A percentile compares a stretch with the other conserved stretches of the same genome.
phyloP scores from a whole-genome alignment of 92 coral and sea anemone genomes.

The Porites rus region DNA sequence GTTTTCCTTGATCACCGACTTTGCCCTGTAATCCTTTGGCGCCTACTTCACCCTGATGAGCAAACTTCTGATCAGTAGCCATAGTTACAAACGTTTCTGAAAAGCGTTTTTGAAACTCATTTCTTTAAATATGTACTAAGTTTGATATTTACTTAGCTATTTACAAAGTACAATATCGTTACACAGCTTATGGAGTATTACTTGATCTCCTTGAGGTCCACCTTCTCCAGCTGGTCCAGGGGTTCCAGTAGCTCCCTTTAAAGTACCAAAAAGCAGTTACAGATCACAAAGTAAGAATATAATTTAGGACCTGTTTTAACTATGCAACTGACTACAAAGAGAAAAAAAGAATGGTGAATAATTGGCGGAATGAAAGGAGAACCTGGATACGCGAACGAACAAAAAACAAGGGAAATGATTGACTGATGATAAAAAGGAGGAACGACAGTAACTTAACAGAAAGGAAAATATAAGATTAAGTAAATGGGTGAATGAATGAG shows the following conservation, averaged over 20 bases:
- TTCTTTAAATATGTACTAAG: neutral
- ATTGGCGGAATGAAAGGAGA: neutral
- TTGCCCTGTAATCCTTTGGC: slow-evolving; percentile 65
- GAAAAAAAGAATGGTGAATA: neutral
- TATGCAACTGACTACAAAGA: neutral
- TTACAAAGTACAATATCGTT: neutral
- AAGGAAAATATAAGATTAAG: too few relatives aligned
- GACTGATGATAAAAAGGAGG: neutral
- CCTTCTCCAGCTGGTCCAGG: slow-evolving; percentile 43
- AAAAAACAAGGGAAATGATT: too few relatives aligned
- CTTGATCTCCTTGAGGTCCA: slow-evolving; percentile 38
- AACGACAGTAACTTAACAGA: too few relatives aligned
- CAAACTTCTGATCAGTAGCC: neutral
- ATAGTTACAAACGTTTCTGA: too few relatives aligned
- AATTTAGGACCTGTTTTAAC: too few relatives aligned
- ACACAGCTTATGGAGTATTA: neutral
- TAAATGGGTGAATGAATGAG: too few relatives aligned
- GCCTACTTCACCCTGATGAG: slow-evolving; percentile 61
- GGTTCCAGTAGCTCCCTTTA: slow-evolving; percentile 42
- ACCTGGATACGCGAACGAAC: neutral
- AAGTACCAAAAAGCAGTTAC: neutral
- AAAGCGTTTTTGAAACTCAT: neutral
- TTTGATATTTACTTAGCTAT: too few relatives aligned
- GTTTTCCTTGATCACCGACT: slow-evolving; percentile 44
- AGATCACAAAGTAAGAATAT: neutral